A percentile compares a stretch with the other conserved stretches of the same genome.
phyloP scores from a whole-genome alignment of 2,888 invertebrate genomes.

The Spatulosminthurus flaviceps region DNA sequence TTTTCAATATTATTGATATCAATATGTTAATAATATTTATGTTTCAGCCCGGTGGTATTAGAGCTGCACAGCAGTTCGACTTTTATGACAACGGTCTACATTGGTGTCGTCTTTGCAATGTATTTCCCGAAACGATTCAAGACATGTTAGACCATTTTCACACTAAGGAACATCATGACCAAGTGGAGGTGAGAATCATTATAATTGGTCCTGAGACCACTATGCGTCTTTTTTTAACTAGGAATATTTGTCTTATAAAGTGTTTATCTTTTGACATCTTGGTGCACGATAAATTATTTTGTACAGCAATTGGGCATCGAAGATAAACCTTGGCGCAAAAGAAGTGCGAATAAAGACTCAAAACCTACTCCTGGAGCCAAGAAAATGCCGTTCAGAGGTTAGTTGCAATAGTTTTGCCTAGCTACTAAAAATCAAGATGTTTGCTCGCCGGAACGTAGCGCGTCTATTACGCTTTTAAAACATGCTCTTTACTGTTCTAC shows the following conservation, averaged over 20 bases:
- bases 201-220: no score
- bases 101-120: conserved; percentile 87
- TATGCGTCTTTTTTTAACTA: no score
- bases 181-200: conserved; percentile 65
- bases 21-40: no score
- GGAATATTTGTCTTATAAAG: no score
- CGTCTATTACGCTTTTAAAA: conserved; percentile 39
- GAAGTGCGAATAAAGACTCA: conserved; percentile 69
- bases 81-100: conserved; percentile 87
- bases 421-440: no score
- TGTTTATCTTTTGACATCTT: neutral
- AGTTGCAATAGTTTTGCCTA: neutral
- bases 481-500: no score
- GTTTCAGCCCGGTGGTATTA: neutral
- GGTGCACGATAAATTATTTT: conserved; percentile 16
- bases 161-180: conserved; percentile 78
- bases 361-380: conserved; percentile 57
- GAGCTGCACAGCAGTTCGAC: conserved; percentile 45
- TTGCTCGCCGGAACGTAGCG: no score
- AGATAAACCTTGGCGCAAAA: conserved; percentile 80
- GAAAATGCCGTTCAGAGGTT: conserved; percentile 62
- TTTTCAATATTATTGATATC: no score
- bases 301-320: conserved; percentile 71
- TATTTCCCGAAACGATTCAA: conserved; percentile 86
- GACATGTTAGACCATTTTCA: conserved; percentile 86